A percentile compares a stretch with the other conserved stretches of the same genome.
phyloP scores from a whole-genome alignment of 1,140 invertebrate species.

The Glossosoma conforme region DNA sequence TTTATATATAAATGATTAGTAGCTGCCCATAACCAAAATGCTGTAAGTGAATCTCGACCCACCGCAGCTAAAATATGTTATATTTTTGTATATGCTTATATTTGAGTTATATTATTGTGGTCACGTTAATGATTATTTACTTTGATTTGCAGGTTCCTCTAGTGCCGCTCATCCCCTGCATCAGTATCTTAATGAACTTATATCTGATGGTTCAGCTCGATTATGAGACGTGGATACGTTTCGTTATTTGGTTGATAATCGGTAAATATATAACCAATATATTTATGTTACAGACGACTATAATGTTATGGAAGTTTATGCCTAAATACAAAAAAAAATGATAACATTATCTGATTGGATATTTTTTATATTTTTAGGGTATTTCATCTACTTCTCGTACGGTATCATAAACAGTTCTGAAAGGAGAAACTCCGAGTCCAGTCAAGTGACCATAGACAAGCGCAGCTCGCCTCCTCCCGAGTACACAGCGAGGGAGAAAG shows the following conservation, averaged over 20 bases:
- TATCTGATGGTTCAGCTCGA: constrained; percentile 68
- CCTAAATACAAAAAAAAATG: no score
- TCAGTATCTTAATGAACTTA: constrained; percentile 68
- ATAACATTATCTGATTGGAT: not conserved
- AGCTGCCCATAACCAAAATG: no score
- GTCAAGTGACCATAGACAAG: no score
- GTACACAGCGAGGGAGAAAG: no score
- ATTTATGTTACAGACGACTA: not conserved
- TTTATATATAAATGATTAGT: no score
- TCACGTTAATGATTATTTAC: not conserved
- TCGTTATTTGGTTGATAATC: constrained; percentile 63
- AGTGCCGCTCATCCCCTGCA: constrained; percentile 64
- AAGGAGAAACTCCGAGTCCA: not conserved
- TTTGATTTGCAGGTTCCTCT: constrained; percentile 50
- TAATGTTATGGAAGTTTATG: not conserved
- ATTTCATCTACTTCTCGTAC: constrained; percentile 27
- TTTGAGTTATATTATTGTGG: no score
- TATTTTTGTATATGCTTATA: constrained; percentile 1
- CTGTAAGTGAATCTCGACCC: no score
- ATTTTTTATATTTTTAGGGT: constrained; percentile 21
- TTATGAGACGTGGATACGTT: constrained; percentile 64
- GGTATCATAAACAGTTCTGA: constrained; percentile 26
- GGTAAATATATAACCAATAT: constrained; percentile 40
- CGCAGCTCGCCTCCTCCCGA: no score
- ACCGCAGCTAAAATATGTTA: no score